Base-by-base conservation (phyloP, 2,113 vertebrate genomes). In the Muntiacus muntjak region DNA sequence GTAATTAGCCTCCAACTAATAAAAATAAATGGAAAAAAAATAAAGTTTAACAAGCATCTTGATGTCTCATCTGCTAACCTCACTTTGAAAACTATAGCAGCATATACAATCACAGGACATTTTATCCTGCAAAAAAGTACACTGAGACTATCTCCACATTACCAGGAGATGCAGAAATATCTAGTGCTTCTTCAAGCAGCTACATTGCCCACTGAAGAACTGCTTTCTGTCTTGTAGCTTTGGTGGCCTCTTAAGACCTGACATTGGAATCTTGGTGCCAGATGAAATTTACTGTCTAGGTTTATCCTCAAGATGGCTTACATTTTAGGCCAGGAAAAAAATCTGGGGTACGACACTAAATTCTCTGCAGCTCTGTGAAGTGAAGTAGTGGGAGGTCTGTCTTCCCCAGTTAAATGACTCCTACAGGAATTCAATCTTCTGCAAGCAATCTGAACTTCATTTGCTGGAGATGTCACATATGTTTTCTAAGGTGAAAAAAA, bases 241-340 rank as follows among this genome's bases (percentile, higher is more conserved):
- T 82, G 57, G 30, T n/a, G 47, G 33, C 33, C 55, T 40, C 21
- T 55, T 55, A 85, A 60, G 62, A 76, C 6, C 82, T 21, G 40
- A 87, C 55, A 43, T 76, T 92, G 89, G 76, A 82, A 94, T 79
- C 45, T 30, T 89, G 52, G 21, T 58, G 54, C 40, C 79, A 86
- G 82, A 95, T 60, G 54, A 96, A 94, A 91, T 79, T 71, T 78
- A 79, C 28, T 94, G 33, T 96, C 55, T 78, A 94, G 71, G 33
- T 78, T 95, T 78, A 43, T 83, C 43, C 60, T 94, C 79, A 82
- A 81, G 57, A 52, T 30, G 14, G 62, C 91, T 85, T 90, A 62
- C 2, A 83, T 87, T 96, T 94, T 82, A 93, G 47, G 15, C 28
- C 86, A 91, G 45, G 40, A 79, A 88, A 94, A 85, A 81, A 82